These are phyloP conservation scores for Periophthalmodon schlosseri DNA, from an alignment of 2,113 vertebrate genomes.

Conservation along the genomic window DNA sequence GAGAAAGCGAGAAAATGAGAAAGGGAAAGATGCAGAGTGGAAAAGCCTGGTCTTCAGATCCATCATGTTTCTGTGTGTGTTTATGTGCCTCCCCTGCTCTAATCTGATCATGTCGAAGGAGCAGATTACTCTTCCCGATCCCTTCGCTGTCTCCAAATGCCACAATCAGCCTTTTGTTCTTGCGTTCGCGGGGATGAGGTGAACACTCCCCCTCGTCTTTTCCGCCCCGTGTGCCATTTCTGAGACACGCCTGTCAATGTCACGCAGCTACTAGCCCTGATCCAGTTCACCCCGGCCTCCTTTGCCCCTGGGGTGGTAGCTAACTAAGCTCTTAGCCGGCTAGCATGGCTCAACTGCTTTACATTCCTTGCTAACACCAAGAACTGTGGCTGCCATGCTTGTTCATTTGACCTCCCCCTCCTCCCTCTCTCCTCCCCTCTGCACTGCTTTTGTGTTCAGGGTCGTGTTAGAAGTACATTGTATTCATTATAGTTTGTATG, in stretches of 20 bases:
- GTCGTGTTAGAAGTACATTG: constrained; percentile 16
- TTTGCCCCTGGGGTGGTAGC: constrained; percentile 39
- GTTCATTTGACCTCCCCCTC: constrained; percentile 53
- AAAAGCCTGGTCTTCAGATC: constrained; percentile 68
- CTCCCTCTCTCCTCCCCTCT: constrained; percentile 9
- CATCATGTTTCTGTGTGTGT: constrained; percentile 56
- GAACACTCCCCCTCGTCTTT: constrained; percentile 40
- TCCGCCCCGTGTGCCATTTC: constrained; percentile 42
- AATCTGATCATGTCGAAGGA: constrained; percentile 78
- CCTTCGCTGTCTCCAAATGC: constrained; percentile 67
- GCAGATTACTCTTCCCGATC: constrained; percentile 77
- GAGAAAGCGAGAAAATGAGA: constrained; percentile 42
- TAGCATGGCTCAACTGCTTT: constrained; percentile 55
- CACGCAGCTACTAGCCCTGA: constrained; percentile 44
- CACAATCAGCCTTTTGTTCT: constrained; percentile 74
- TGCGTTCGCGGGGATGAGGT: constrained; percentile 49
- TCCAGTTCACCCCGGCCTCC: constrained; percentile 35
- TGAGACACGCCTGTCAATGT: constrained; percentile 58
- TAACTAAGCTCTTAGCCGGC: constrained; percentile 64
- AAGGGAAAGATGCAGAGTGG: constrained; percentile 48
- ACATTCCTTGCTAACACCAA: constrained; percentile 64
- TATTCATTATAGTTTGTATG: neutral
- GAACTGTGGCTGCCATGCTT: constrained; percentile 49
- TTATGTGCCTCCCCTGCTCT: constrained; percentile 59
- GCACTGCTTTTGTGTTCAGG: constrained; percentile 48